These are phyloP conservation scores for Spilosoma lubricipeda DNA, from an alignment of 2,888 invertebrate genomes.

Conservation along the genomic window DNA sequence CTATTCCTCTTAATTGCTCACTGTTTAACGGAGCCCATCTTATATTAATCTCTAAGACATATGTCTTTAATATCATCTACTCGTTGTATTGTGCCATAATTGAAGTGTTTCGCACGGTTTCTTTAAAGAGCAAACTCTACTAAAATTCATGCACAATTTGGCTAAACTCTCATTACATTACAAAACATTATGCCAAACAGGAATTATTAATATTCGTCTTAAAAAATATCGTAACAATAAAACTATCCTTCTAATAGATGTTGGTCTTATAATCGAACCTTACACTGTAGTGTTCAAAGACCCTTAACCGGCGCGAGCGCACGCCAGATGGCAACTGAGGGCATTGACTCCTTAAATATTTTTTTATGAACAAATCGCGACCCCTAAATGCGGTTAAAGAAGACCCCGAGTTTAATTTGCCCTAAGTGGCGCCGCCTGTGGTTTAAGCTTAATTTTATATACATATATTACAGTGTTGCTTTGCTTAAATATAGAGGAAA, in stretches of 20 bases:
- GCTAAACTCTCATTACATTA: too few species aligned
- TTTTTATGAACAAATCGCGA: conserved; percentile 72
- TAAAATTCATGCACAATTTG: too few species aligned
- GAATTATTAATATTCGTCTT: too few species aligned
- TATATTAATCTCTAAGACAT: too few species aligned
- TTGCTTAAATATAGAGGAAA: not conserved
- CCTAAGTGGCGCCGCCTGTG: conserved; percentile 68
- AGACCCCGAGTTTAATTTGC: conserved; percentile 68
- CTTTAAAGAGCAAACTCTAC: too few species aligned
- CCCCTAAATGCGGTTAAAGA: conserved; percentile 78
- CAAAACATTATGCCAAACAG: too few species aligned
- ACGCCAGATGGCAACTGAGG: conserved; percentile 76
- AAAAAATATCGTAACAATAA: not conserved
- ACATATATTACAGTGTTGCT: conserved; percentile 7
- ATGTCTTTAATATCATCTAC: too few species aligned
- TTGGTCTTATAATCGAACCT: conserved; percentile 11
- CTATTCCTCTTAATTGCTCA: too few species aligned
- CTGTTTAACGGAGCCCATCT: too few species aligned
- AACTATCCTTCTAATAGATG: not conserved
- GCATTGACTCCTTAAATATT: conserved; percentile 79
- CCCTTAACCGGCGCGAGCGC: conserved; percentile 64
- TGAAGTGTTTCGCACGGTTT: too few species aligned
- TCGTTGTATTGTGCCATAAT: too few species aligned
- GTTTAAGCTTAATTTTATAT: conserved; percentile 32
- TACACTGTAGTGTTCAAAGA: conserved; percentile 34